Base-by-base conservation (phyloP, 2,113 vertebrate species). In the Otocyon megalotis region DNA sequence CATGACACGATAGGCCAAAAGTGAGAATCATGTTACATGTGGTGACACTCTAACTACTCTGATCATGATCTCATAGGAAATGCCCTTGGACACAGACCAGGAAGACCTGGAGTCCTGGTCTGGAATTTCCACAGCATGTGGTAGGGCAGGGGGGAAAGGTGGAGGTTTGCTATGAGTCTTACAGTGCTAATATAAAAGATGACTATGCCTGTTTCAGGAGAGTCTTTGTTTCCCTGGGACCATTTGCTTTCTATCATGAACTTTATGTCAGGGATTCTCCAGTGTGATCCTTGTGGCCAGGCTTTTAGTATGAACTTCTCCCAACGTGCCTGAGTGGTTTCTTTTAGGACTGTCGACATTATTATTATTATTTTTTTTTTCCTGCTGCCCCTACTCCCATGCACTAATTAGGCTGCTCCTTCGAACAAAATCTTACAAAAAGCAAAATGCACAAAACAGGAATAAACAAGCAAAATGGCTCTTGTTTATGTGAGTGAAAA, bases 131-230 rank as follows among this genome's bases (percentile, higher is more conserved):
- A 32, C 13, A 50, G 20, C 11, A 2, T 1, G n/a, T 17, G 30
- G 43, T 12, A 32, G 48, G 43, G 0, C 2, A 20, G 16, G 48
- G 32, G n/a, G 9, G 53, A 74, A 60, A 58, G 30, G 35, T 1
- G 8, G 7, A 58, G 30, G 30, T 43, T 71, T 43, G 2, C 48
- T 37, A 9, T 63, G 74, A 50, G 30, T 43, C 80, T 65, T 30
- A 20, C 26, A 56, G 24, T 1, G 8, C 43, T 74, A 17, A 62
- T 9, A 1, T 17, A 22, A 80, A 43, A 50, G 50, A 74, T 26
- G 48, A 54, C 28, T 3, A 0, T 19, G 22, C 14, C 63, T 7
- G 1, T 28, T 58, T 83, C 24, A 1, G 0, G 30, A 24, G 13
- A 0, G 2, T 60, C 48, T 63, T 10, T 62, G 30, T 74, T 74